These are phyloP conservation scores for Mamestra brassicae DNA, from an alignment of 2,888 invertebrate genomes.

Conservation along the genomic window DNA sequence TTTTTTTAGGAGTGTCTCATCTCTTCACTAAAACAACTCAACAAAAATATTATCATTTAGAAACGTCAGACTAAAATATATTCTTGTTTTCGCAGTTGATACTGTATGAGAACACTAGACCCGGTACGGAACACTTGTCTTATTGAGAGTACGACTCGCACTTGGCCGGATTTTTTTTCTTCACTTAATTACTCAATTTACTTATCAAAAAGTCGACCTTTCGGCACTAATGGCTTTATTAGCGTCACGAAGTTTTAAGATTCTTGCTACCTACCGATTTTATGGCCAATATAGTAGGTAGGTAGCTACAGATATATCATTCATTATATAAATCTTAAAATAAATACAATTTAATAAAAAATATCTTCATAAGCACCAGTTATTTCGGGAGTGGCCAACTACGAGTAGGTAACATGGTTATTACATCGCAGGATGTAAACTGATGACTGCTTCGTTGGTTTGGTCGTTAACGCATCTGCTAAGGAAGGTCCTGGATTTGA, in stretches of 20 bases:
- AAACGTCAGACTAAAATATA: neutral
- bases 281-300: neutral
- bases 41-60: too few relatives aligned
- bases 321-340: too few relatives aligned
- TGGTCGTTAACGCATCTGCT: neutral
- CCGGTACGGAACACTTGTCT: neutral
- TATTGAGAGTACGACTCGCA: neutral
- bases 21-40: too few relatives aligned
- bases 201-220: slow-evolving; percentile 26
- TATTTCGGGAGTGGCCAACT: too few relatives aligned
- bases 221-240: slow-evolving; percentile 24
- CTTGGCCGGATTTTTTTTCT: neutral
- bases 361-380: too few relatives aligned
- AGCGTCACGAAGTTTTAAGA: slow-evolving; percentile 16
- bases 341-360: too few relatives aligned
- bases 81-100: too few relatives aligned
- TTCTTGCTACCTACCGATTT: slow-evolving; percentile 1
- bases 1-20: too few relatives aligned
- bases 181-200: neutral
- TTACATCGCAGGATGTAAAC: too few relatives aligned
- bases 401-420: too few relatives aligned
- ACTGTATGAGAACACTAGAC: too few relatives aligned
- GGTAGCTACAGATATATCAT: neutral
- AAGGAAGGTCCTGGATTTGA: too few relatives aligned
- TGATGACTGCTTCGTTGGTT: neutral